Base-by-base conservation (phyloP, 2,797 vertebrate genomes). In the Phoxinus dragarum region DNA sequence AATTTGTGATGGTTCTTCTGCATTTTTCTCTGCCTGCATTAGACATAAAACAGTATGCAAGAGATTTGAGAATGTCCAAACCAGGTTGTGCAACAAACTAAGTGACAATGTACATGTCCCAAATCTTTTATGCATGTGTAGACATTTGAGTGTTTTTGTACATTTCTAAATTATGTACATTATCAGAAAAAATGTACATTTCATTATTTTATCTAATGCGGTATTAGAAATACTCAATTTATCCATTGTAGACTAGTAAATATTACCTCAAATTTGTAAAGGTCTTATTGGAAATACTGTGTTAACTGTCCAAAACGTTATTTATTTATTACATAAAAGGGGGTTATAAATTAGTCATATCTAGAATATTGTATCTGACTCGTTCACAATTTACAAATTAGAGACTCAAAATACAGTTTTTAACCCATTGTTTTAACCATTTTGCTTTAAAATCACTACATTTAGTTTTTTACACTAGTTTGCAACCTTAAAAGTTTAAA, bases 261-360 rank as follows among this genome's bases (percentile, higher is more conserved):
- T 91, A 92, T 93, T 95, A 94, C 93, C 94, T 95, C 92, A 94
- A 91, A 93, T 91, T 90, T 91, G 91, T 91, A 88, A 86, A 42
- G 93, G 95, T 96, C 95, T 96, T 96, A 96, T 92, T 88, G 89
- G 38, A 56, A 74, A 52, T 59, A 34, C 17, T 40, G 54, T 73
- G 23, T 80, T 61, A 76, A 42, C 49, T 49, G 40, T 42, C 84
- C 81, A 88, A 91, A 92, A 90, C 90, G 84, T 80, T 91, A 92
- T 88, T 81, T 74, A 85, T 73, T 79, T 34, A 44, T 68, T 42
- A 68, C 47, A 56, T 31, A 38, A 75, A 72, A 19, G 16, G 64
- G 16, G 21, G 21, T 23, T 74, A 23, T 80, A 17, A 67, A 42
- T 11, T 11, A 23, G 17, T 74, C 64, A 27, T 71, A 36, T 49